Evolutionary conservation across 2,888 invertebrate genomes (phyloP), one percentile per base, ranked within the genome.

Genomic region (Pachymerium ferrugineum): DNA sequence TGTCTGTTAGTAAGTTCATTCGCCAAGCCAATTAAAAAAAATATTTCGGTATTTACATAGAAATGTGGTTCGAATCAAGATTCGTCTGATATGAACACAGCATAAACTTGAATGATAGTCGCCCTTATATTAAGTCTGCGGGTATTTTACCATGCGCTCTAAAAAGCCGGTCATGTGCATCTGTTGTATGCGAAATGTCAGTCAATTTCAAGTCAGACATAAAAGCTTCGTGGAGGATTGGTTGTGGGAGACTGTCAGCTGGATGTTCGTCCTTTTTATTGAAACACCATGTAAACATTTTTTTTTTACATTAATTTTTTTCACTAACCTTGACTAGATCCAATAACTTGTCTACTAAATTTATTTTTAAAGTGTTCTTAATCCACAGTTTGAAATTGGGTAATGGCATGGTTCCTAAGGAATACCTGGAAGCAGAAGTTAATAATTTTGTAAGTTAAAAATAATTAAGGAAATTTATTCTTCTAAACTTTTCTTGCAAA

Each of bases 351-450:
- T 68, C 28, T 10, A 68, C 3, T 68, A 90, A 78, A 75, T 89
- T 86, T 22, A 94, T 84, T 67, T 91, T 88, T 75, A 97, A 87
- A 14, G 87, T 88, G 3, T 88, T 86, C 72, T 85, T 83, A 28
- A 93, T 93, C 93, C 93, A 98, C 77, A 89, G 86, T 14, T 89
- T 87, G 76, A 98, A 89, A 78, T 89, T 86, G 0, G 95, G 95
- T 77, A 98, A 83, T 0, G 86, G 83, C 72, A 88, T 84, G 35
- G 88, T 88, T 4, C 89, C 90, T 75, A 94, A 88, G 2, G 90
- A 87, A 83, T 94, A 94, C 81, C 94, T 92, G 81, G n/a, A 80
- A 79, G 76, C 72, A 33, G 6, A 72, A 67, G 28, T 35, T 30
- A 29, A 14, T 16, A 54, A 14, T 62, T 10, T 62, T 8, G 19